These are phyloP conservation scores for Antedon bifida DNA, from an alignment of 35 echinoderm and acorn worm species.

Conservation along the genomic window DNA sequence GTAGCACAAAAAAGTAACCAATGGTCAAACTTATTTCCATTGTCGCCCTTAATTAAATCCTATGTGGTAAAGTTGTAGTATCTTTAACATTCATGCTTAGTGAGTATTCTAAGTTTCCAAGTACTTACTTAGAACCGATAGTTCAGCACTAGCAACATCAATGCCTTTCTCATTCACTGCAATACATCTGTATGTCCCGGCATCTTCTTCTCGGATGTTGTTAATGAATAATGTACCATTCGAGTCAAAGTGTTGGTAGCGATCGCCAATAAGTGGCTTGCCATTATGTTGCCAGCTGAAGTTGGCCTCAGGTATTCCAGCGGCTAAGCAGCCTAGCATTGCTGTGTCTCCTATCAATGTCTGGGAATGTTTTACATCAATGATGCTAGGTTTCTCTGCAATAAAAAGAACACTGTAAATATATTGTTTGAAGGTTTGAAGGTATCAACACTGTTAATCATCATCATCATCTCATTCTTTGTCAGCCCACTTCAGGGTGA, in stretches of 20 bases:
- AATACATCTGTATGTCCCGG: constrained; percentile 42
- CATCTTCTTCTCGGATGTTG: constrained; percentile 21
- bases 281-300: constrained; percentile 48
- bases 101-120: background rate
- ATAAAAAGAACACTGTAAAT: background rate
- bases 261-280: constrained; percentile 14
- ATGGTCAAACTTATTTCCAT: too few species aligned
- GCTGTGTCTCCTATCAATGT: constrained; percentile 25
- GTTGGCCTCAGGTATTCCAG: constrained; percentile 30
- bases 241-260: constrained; percentile 21
- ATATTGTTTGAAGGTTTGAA: too few species aligned
- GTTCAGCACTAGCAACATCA: constrained; percentile 11
- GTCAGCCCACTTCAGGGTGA: background rate
- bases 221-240: constrained; percentile 42
- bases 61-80: too few species aligned
- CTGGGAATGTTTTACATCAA: background rate
- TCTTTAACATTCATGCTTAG: too few species aligned
- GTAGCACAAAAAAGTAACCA: too few species aligned
- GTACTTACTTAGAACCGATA: constrained; percentile 54
- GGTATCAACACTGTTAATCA: too few species aligned
- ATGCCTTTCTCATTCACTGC: constrained; percentile 41
- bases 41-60: too few species aligned
- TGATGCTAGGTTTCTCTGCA: constrained; percentile 59
- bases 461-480: background rate
- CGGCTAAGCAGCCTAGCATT: constrained; percentile 21